These are phyloP conservation scores for Lepidurus apus DNA, from an alignment of 1,140 invertebrate genomes.

Conservation along the genomic window DNA sequence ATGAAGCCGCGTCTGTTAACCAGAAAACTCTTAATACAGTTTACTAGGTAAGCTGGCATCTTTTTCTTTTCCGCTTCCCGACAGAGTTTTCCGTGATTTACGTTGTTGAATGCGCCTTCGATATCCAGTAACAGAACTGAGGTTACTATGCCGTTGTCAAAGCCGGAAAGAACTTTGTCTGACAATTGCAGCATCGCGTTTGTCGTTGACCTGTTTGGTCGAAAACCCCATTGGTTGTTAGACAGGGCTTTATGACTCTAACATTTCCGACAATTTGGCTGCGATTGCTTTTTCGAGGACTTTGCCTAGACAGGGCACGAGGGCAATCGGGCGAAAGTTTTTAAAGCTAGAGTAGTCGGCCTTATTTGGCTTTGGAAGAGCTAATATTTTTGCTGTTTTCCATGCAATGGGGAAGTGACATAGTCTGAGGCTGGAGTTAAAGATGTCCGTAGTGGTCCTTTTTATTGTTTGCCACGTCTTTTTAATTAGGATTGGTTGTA, in stretches of 20 bases:
- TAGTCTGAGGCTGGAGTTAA: conserved; percentile 18
- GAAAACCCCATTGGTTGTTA: background rate
- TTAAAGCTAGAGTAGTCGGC: background rate
- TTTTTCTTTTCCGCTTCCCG: conserved; percentile 7
- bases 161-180: conserved; percentile 11
- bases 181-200: too few relatives aligned
- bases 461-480: background rate
- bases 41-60: background rate
- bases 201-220: too few relatives aligned
- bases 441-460: background rate
- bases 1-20: conserved; percentile 11
- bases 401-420: conserved; percentile 16
- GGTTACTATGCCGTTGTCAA: conserved; percentile 26
- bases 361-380: conserved; percentile 17
- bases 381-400: conserved; percentile 22
- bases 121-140: conserved; percentile 16
- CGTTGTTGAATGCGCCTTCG: conserved; percentile 9
- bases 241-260: too few relatives aligned
- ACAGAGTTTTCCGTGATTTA: conserved; percentile 23
- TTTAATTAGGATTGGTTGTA: too few relatives aligned
- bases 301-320: background rate
- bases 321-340: conserved; percentile 23
- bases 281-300: too few relatives aligned
- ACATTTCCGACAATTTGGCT: too few relatives aligned
- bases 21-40: background rate